phyloP scores from a whole-genome alignment of 2,797 vertebrate genomes.

The Meda fulgida region DNA sequence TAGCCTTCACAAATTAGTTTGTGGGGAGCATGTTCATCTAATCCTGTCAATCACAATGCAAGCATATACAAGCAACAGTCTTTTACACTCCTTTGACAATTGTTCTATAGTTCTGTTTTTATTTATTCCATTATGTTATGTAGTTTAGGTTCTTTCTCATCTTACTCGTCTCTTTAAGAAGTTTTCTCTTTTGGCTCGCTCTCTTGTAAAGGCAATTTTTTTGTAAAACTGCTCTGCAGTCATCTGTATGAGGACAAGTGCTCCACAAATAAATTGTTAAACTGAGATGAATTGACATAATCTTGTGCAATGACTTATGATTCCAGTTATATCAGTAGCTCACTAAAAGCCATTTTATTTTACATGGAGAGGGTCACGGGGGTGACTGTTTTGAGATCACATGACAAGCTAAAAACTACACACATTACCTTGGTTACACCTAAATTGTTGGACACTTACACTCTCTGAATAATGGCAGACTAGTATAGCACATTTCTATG shows the following conservation, averaged over 20 bases:
- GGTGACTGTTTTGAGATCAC: neutral
- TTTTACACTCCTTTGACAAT: neutral
- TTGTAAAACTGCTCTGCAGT: neutral
- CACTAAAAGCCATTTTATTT: neutral
- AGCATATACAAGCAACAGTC: neutral
- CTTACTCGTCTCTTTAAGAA: neutral
- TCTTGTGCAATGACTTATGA: neutral
- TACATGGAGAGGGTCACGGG: neutral
- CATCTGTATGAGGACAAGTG: neutral
- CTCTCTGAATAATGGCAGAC: neutral
- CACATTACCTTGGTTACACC: neutral
- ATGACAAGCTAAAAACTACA: neutral
- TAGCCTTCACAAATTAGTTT: conserved; percentile 23
- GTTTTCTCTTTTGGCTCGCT: neutral
- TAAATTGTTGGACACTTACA: neutral
- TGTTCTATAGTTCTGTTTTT: neutral
- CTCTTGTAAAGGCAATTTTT: neutral
- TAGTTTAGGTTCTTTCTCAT: neutral
- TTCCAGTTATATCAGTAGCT: neutral
- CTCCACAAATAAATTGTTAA: neutral
- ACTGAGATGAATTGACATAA: neutral
- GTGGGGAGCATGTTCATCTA: conserved; percentile 19
- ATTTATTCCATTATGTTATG: neutral
- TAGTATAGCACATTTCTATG: neutral
- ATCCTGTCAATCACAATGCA: conserved; percentile 3